phyloP scores from a whole-genome alignment of 2,888 invertebrate species.

The Dasypolia templi region DNA sequence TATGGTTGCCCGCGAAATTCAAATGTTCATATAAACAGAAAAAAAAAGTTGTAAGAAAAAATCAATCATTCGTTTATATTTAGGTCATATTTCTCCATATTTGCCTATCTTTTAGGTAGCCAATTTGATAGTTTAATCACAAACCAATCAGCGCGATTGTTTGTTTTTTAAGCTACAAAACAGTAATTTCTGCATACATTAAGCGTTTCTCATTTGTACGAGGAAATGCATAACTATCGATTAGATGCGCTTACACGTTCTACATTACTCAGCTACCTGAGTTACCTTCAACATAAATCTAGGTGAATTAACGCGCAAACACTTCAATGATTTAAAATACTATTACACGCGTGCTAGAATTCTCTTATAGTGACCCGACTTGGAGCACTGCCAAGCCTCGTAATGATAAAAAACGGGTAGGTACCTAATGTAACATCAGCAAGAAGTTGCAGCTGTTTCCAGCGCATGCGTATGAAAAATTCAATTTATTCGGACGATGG shows the following conservation, averaged over 20 bases:
- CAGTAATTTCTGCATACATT: constrained; percentile 5
- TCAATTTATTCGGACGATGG: constrained; percentile 41
- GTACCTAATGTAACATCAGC: constrained; percentile 44
- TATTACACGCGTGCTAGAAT: constrained; percentile 30
- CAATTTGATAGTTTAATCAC: constrained; percentile 13
- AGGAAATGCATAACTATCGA: constrained; percentile 45
- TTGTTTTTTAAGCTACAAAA: constrained; percentile 8
- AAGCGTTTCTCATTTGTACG: constrained; percentile 36
- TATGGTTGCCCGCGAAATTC: no score
- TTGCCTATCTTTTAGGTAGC: constrained; percentile 33
- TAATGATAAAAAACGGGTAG: constrained; percentile 17
- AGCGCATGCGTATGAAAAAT: constrained; percentile 38
- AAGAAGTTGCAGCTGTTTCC: constrained; percentile 22
- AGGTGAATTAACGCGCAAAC: not conserved
- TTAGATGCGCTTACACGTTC: constrained; percentile 38
- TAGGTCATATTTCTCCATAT: constrained; percentile 2
- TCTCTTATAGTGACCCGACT: constrained; percentile 13
- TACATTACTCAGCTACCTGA: constrained; percentile 8
- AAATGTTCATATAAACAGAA: no score
- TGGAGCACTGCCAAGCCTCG: constrained; percentile 43
- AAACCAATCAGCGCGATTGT: constrained; percentile 9
- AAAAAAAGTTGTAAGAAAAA: no score
- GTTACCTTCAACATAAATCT: constrained; percentile 11
- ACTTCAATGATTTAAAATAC: constrained; percentile 9
- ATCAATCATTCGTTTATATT: constrained; percentile 18